These are phyloP conservation scores for Ellobius talpinus DNA, from an alignment of 2,113 vertebrate species.

Conservation along the genomic window DNA sequence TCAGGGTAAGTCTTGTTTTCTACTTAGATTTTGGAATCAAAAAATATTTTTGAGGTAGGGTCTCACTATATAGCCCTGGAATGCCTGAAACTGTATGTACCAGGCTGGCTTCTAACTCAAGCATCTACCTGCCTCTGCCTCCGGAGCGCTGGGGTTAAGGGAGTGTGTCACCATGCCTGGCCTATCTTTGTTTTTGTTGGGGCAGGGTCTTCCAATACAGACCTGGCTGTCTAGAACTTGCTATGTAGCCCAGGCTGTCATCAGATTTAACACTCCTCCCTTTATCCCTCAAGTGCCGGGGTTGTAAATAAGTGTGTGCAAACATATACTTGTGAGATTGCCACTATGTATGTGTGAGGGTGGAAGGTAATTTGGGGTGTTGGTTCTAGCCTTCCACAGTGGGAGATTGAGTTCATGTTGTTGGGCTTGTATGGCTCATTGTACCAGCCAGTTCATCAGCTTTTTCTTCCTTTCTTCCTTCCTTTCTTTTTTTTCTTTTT, in stretches of 20 bases:
- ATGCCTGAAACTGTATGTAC: neutral
- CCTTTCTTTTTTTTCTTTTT: too few species aligned
- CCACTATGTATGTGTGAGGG: neutral
- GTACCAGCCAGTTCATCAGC: too few species aligned
- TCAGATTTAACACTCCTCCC: neutral
- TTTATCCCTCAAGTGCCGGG: neutral
- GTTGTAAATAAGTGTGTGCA: neutral
- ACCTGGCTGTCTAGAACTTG: neutral
- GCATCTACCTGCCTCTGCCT: neutral
- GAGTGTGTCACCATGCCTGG: neutral
- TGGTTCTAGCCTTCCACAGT: neutral
- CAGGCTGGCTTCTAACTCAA: too few species aligned
- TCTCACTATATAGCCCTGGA: neutral
- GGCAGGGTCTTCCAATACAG: neutral
- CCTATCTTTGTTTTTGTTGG: neutral
- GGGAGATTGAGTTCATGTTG: neutral
- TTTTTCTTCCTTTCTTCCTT: too few species aligned
- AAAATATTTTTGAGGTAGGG: neutral
- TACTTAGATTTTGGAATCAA: neutral
- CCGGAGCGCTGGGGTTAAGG: neutral
- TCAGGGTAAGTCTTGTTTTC: neutral
- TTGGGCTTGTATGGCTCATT: neutral
- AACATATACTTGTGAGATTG: neutral
- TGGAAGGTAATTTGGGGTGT: neutral
- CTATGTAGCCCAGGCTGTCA: neutral